Evolutionary conservation across 37 sponge, comb jelly and placozoan genomes (phyloP), one percentile per base, ranked within the genome.

Genomic region (Aplysina aerophoba): DNA sequence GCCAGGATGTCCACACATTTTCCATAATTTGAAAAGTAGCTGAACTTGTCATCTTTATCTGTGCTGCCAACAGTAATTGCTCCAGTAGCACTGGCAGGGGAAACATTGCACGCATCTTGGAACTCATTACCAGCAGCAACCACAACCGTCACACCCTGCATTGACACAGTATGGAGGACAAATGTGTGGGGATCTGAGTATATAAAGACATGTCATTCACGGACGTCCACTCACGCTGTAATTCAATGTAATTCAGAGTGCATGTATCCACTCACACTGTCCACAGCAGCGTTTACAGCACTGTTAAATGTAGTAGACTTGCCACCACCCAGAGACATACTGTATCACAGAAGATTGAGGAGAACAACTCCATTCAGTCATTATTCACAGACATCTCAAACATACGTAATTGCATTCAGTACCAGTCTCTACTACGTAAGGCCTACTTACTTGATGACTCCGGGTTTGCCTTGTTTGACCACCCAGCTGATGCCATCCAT

Each of bases 291-390:
- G 64, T 87, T 63, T 0, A 87, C 87, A 17, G 93, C 93, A 59
- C 74, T 75, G 55, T 95, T 88, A 30, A 92, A 17, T n/a, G 87
- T 56, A 19, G 62, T 53, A 27, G 82, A 83, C 6, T 50, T 30
- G 15, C 87, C 74, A 24, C 96, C 91, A 31, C 96, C 96, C 14
- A 95, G 91, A 24, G 96, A 95, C 96, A 95, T 92, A 79, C 96
- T 95, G 50, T 16, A 67, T 36, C 16, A 64, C 3, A 30, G 21
- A 12, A 44, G 22, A 36, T 1, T 22, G 35, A 20, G 21, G 3
- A 60, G 1, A 81, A 1, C 58, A 4, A 21, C 11, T 62, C 28
- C 59, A 58, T 20, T 20, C 19, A 58, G 17, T 67, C 15, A 25
- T 14, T 67, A 73, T 31, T 73, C 41, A 73, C 39, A 73, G 39